phyloP scores from a whole-genome alignment of 2,797 vertebrate genomes.

The Takifugu rubripes region DNA sequence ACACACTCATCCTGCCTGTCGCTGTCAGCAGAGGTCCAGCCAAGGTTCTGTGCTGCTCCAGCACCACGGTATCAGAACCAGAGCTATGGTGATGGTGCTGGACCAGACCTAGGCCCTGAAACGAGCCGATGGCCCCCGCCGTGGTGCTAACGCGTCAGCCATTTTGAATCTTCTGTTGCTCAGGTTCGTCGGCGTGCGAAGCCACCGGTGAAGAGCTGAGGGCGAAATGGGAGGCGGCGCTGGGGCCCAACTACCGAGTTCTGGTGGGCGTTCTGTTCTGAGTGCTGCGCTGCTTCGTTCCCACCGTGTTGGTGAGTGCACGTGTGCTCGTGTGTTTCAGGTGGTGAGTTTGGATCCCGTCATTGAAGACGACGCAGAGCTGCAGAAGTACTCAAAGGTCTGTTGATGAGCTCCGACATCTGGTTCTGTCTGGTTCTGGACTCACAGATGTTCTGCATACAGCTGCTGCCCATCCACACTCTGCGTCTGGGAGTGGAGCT shows the following conservation, averaged over 20 bases:
- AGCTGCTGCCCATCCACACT: constrained; percentile 92
- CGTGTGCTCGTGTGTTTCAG: constrained; percentile 59
- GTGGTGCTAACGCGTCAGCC: too few species aligned
- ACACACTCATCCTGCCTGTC: not conserved
- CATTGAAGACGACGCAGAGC: constrained; percentile 86
- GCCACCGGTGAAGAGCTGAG: constrained; percentile 71
- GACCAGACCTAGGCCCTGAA: too few species aligned
- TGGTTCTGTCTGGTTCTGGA: not conserved
- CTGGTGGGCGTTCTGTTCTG: constrained; percentile 73
- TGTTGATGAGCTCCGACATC: not conserved
- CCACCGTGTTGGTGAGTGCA: not conserved
- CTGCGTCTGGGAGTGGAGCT: constrained; percentile 91
- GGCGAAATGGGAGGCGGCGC: constrained; percentile 86
- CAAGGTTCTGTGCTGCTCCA: too few species aligned
- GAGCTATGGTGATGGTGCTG: too few species aligned
- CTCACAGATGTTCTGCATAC: not conserved
- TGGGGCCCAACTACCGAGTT: constrained; percentile 89
- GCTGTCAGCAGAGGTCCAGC: too few species aligned
- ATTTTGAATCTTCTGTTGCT: not conserved
- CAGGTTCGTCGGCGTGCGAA: constrained; percentile 9
- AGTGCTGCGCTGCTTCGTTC: not conserved
- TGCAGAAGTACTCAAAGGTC: constrained; percentile 92
- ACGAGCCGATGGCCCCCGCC: too few species aligned
- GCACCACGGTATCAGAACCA: too few species aligned
- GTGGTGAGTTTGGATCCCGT: constrained; percentile 86